phyloP scores from a whole-genome alignment of 2,888 invertebrate species.

The Conus canariensis region DNA sequence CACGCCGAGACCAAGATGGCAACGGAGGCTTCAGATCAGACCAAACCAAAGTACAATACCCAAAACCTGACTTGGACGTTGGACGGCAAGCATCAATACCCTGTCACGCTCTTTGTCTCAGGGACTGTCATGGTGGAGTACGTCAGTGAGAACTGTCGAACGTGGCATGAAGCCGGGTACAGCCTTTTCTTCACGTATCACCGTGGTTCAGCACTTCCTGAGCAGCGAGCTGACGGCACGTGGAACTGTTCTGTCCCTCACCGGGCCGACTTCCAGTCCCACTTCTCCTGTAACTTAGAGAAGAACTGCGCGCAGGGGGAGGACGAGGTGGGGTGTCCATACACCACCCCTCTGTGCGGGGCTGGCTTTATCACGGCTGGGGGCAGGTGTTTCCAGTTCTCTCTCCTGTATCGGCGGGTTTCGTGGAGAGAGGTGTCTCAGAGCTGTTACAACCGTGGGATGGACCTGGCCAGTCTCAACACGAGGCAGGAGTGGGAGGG shows the following conservation, averaged over 20 bases:
- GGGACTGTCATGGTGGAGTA: background rate
- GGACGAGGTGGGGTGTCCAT: background rate
- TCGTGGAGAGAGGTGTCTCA: background rate
- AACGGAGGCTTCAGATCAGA: background rate
- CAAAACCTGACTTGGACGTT: background rate
- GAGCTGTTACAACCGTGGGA: background rate
- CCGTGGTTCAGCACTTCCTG: background rate
- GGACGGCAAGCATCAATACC: background rate
- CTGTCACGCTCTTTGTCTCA: background rate
- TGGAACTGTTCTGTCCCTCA: slow-evolving; percentile 11
- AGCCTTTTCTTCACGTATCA: background rate
- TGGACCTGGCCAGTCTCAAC: background rate
- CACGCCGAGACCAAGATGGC: background rate
- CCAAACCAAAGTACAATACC: background rate
- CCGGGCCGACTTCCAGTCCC: background rate
- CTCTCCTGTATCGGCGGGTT: background rate
- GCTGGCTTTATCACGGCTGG: background rate
- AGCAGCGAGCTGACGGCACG: background rate
- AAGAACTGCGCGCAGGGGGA: background rate
- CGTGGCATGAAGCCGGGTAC: background rate
- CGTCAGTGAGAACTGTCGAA: background rate
- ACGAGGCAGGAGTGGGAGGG: background rate
- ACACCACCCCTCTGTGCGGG: background rate
- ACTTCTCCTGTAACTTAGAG: background rate
- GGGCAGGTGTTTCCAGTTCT: background rate